Percentiles rank a stretch among this genome's conserved stretches.
Evolutionary conservation across 1,140 invertebrate genomes (phyloP).

Genomic region (Drosophila aff.): DNA sequence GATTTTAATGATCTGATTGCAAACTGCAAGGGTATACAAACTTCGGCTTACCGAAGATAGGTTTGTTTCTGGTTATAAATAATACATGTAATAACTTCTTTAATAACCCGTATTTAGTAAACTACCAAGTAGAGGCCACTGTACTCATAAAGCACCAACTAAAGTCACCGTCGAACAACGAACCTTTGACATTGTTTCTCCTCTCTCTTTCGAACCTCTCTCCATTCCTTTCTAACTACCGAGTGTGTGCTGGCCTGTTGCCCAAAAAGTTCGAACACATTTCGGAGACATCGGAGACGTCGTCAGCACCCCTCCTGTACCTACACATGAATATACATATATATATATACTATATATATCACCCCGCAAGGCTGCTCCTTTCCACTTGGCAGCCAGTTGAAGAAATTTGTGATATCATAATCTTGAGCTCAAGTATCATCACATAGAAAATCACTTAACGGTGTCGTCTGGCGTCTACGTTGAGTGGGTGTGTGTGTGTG

Average conservation of each 20-base stretch:
- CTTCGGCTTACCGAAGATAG: too few relatives aligned
- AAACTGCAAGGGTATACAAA: too few relatives aligned
- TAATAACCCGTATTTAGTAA: neutral
- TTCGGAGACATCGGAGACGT: constrained; percentile 62
- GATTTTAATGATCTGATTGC: too few relatives aligned
- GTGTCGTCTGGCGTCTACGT: constrained; percentile 47
- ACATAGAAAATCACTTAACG: constrained; percentile 84
- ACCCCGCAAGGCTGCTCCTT: neutral
- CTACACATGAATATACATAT: neutral
- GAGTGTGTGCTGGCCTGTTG: constrained; percentile 55
- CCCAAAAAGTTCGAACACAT: constrained; percentile 63
- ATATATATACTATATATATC: neutral
- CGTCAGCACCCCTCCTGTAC: neutral
- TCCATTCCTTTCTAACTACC: neutral
- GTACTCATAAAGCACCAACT: constrained; percentile 13
- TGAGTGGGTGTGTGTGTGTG: constrained; percentile 1
- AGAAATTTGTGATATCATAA: constrained; percentile 81
- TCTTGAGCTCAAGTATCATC: constrained; percentile 82
- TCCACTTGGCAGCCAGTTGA: constrained; percentile 48
- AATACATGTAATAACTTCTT: neutral
- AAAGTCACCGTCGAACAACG: constrained; percentile 42
- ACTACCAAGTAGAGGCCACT: neutral
- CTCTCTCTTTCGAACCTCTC: neutral
- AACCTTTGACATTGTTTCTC: constrained; percentile 37
- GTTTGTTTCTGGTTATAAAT: too few relatives aligned